Base-by-base conservation (phyloP, 2,797 vertebrate species). In the Setipinna tenuifilis region DNA sequence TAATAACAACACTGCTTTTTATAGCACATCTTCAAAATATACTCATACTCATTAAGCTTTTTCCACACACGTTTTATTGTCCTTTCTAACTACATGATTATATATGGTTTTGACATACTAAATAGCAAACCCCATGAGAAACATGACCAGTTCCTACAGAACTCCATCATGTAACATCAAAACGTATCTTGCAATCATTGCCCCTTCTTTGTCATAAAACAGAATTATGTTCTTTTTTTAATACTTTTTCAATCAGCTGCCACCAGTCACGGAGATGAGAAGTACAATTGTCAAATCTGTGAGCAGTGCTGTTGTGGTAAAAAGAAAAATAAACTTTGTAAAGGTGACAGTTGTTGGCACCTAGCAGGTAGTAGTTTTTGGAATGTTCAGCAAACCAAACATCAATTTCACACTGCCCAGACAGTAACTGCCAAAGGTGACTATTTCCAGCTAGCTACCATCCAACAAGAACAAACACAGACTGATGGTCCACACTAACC, bases 241-340 rank as follows among this genome's bases (percentile, higher is more conserved):
- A 68, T 28, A 68, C 62, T 28, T 25, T 25, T n/a, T 14, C 62
- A 68, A 41, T 35, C 68, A 75, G 68, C 68, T 75, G 68, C 68
- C 68, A 75, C 31, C 68, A 75, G 68, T 31, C 16, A 19, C 2
- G 17, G 0, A 14, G 68, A 28, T 75, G 68, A 14, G 31, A 75
- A 75, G 68, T 35, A 75, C 68, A 75, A 41, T 31, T 75, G 16
- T 35, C 31, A 16, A 75, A 5, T 41, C 31, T 35, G 68, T 41
- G 28, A 16, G 17, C 68, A 35, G 28, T 41, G 31, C 19, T 35
- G 46, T 48, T 10, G 46, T 48, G 46, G 46, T 48, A 48, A 48
- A 48, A 4, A 48, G 46, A 48, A 48, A 48, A 48, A 10, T 48
- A 48, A 10, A 48, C n/a, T n/a, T n/a, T n/a, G n/a, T n/a, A n/a